phyloP scores from a whole-genome alignment of 2,888 invertebrate genomes.

The Volucella bombylans region DNA sequence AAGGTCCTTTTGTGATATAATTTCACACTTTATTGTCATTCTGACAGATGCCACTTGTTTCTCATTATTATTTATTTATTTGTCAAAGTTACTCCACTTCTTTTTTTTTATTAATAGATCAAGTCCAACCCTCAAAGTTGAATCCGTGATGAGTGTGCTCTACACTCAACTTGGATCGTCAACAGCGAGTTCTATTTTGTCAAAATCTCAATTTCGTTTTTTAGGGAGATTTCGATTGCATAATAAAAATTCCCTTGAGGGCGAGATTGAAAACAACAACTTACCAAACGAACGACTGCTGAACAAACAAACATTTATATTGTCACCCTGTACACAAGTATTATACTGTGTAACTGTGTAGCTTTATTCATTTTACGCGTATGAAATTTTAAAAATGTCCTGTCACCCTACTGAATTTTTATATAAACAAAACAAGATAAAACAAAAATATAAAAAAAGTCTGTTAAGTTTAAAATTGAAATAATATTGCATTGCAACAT shows the following conservation, averaged over 20 bases:
- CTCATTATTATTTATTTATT: slow-evolving; percentile 75
- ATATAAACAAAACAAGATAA: slow-evolving; percentile 25
- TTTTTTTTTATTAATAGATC: slow-evolving; percentile 28
- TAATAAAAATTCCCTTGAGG: slow-evolving; percentile 48
- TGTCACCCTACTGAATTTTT: slow-evolving; percentile 34
- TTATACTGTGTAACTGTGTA: slow-evolving; percentile 7
- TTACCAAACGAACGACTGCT: slow-evolving; percentile 57
- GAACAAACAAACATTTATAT: slow-evolving; percentile 67
- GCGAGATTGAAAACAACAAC: slow-evolving; percentile 15
- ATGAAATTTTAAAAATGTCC: slow-evolving; percentile 5
- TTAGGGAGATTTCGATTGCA: slow-evolving; percentile 38
- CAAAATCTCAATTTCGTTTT: slow-evolving; percentile 63
- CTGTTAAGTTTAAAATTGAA: slow-evolving; percentile 66
- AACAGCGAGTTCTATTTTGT: slow-evolving; percentile 31
- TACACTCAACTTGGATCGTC: slow-evolving; percentile 24
- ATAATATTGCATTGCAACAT: slow-evolving; percentile 53
- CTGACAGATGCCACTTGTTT: slow-evolving; percentile 82
- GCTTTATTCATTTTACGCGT: slow-evolving; percentile 54
- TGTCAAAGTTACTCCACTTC: slow-evolving; percentile 49
- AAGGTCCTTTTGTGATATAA: slow-evolving; percentile 75
- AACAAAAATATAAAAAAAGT: slow-evolving; percentile 49
- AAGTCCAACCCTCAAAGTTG: slow-evolving; percentile 49
- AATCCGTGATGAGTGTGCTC: slow-evolving; percentile 58
- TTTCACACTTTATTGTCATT: slow-evolving; percentile 79
- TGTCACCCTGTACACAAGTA: slow-evolving; percentile 42